Conservation (phyloP, 2,888 invertebrate species). For the Stomorhina lunata region DNA sequence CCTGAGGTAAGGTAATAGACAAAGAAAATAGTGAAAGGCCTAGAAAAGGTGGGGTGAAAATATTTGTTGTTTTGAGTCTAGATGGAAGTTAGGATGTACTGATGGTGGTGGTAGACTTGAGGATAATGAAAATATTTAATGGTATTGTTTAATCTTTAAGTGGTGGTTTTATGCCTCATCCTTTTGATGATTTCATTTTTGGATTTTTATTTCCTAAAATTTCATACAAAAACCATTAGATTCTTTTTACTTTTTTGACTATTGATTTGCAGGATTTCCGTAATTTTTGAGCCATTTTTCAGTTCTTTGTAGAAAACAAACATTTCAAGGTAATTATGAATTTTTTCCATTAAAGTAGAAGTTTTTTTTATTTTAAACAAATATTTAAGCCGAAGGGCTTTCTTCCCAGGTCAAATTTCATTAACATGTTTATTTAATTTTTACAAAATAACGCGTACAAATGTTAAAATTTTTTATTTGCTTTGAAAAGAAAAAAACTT, state of each 20-base stretch:
- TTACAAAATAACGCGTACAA: slow-evolving; percentile 56
- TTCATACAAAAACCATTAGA: slow-evolving; percentile 51
- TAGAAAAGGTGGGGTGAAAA: slow-evolving; percentile 39
- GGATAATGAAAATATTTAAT: slow-evolving; percentile 57
- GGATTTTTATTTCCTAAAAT: background rate
- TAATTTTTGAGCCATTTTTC: background rate
- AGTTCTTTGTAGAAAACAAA: slow-evolving; percentile 18
- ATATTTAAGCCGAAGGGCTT: slow-evolving; percentile 59
- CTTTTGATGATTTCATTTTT: slow-evolving; percentile 33
- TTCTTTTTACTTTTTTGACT: slow-evolving; percentile 21
- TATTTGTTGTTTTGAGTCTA: background rate
- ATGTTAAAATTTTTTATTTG: slow-evolving; percentile 26
- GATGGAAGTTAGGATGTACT: slow-evolving; percentile 28
- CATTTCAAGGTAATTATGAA: slow-evolving; percentile 66
- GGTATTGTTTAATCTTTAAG: slow-evolving; percentile 63
- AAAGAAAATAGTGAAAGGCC: slow-evolving; percentile 27
- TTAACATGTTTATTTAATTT: slow-evolving; percentile 62
- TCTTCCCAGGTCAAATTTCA: slow-evolving; percentile 56
- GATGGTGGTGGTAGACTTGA: slow-evolving; percentile 58
- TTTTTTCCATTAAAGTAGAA: slow-evolving; percentile 59
- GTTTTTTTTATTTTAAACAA: slow-evolving; percentile 34
- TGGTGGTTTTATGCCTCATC: slow-evolving; percentile 62
- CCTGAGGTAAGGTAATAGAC: slow-evolving; percentile 41
- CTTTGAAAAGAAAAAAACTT: background rate
- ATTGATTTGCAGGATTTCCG: slow-evolving; percentile 63